Evolutionary conservation across 2,888 invertebrate species (phyloP).

Genomic region (Tortricodes alternella): DNA sequence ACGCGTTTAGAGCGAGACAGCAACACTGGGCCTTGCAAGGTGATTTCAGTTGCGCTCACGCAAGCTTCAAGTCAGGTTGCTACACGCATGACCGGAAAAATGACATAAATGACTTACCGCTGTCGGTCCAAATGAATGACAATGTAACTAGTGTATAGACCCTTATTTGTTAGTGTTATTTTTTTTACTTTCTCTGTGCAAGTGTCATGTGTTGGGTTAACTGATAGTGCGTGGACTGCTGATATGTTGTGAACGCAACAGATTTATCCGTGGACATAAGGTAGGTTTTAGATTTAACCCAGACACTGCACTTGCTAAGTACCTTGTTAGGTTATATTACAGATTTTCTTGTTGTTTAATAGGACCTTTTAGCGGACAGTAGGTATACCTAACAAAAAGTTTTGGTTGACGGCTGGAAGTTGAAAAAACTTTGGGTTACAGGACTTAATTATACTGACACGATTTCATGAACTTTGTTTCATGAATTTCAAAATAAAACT

Average conservation of each 20-base stretch:
- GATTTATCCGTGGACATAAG: not conserved
- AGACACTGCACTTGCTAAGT: slow-evolving; percentile 7
- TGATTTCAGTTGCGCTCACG: slow-evolving; percentile 81
- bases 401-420: too few species aligned
- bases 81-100: slow-evolving; percentile 64
- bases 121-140: slow-evolving; percentile 21
- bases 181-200: slow-evolving; percentile 3
- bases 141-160: slow-evolving; percentile 4
- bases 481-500: too few species aligned
- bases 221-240: slow-evolving; percentile 3
- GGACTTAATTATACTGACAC: too few species aligned
- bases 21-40: slow-evolving; percentile 81
- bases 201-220: slow-evolving; percentile 13
- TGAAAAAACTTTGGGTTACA: too few species aligned
- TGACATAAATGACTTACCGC: slow-evolving; percentile 44
- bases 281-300: slow-evolving; percentile 8
- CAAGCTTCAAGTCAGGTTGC: slow-evolving; percentile 77
- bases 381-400: too few species aligned
- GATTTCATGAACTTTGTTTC: too few species aligned
- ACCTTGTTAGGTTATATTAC: not conserved
- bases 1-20: slow-evolving; percentile 65
- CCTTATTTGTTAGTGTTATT: slow-evolving; percentile 2
- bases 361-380: not conserved
- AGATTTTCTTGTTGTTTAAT: not conserved
- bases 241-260: not conserved